Evolutionary conservation across 2,113 vertebrate species (phyloP).

Genomic region (Nansenia antarctica): DNA sequence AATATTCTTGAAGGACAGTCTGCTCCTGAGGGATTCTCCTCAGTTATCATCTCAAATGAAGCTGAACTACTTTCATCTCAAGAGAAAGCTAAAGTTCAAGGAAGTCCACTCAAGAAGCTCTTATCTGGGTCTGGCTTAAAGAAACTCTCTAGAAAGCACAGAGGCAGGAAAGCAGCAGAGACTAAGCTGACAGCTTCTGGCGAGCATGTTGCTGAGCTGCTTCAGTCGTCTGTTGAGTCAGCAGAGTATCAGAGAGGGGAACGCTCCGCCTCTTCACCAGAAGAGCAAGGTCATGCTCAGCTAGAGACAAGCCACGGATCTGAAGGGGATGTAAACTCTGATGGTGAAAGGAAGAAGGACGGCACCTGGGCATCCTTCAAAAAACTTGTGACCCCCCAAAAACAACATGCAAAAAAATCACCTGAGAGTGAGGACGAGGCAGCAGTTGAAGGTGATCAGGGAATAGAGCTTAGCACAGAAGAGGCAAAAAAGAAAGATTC

Average conservation of each 20-base stretch:
- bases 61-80: constrained; percentile 76
- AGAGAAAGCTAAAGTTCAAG: constrained; percentile 81
- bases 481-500: constrained; percentile 86
- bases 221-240: constrained; percentile 72
- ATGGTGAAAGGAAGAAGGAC: constrained; percentile 78
- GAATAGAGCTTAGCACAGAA: constrained; percentile 74
- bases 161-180: constrained; percentile 72
- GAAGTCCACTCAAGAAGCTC: constrained; percentile 88
- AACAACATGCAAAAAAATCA: constrained; percentile 74
- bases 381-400: constrained; percentile 90
- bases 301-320: constrained; percentile 40
- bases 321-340: constrained; percentile 66
- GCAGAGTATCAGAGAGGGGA: constrained; percentile 78
- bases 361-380: constrained; percentile 89
- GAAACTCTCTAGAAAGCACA: constrained; percentile 85
- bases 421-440: constrained; percentile 71
- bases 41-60: constrained; percentile 53
- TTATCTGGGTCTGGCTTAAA: constrained; percentile 82
- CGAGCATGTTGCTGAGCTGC: constrained; percentile 69
- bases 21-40: constrained; percentile 37
- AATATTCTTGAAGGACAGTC: background rate
- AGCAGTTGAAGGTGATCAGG: constrained; percentile 69
- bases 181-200: constrained; percentile 67
- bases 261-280: constrained; percentile 74
- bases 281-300: constrained; percentile 56